Evolutionary conservation across 2,888 invertebrate species (phyloP).

Genomic region (Tribolium freemani): DNA sequence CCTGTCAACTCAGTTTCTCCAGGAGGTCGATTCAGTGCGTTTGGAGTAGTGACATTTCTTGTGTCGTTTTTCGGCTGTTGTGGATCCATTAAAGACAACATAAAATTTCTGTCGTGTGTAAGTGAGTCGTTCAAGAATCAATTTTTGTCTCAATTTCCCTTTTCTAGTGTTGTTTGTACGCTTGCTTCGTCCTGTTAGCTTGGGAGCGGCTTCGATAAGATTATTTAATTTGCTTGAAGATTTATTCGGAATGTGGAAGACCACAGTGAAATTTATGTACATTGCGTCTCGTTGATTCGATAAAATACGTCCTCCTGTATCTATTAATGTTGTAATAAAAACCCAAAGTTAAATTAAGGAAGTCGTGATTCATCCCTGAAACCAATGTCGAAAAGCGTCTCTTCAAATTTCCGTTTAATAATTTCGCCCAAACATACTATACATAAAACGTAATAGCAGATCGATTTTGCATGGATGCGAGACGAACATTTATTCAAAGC

Average conservation of each 20-base stretch:
- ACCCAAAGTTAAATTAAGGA: constrained; percentile 6
- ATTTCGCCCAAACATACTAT: constrained; percentile 26
- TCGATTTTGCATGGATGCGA: constrained; percentile 51
- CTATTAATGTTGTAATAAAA: constrained; percentile 10
- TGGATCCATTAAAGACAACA: background rate
- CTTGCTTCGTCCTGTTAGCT: background rate
- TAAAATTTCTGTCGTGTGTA: background rate
- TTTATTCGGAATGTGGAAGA: background rate
- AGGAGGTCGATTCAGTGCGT: background rate
- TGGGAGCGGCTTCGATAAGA: constrained; percentile 16
- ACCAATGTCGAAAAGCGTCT: background rate
- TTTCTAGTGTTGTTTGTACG: constrained; percentile 16
- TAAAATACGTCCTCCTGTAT: constrained; percentile 4
- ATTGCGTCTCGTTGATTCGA: background rate
- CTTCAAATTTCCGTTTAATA: constrained; percentile 32
- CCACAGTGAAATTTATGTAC: constrained; percentile 6
- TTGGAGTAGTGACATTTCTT: constrained; percentile 3
- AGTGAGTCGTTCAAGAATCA: background rate
- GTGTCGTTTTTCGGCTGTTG: constrained; percentile 8
- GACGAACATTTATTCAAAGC: constrained; percentile 50
- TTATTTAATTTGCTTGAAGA: constrained; percentile 5
- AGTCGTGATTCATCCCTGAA: background rate
- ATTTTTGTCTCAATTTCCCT: background rate
- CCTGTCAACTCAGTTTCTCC: background rate
- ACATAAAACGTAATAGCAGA: constrained; percentile 23